Base-by-base conservation (phyloP, 2,888 invertebrate genomes). In the Scaptomyza polygonia region DNA sequence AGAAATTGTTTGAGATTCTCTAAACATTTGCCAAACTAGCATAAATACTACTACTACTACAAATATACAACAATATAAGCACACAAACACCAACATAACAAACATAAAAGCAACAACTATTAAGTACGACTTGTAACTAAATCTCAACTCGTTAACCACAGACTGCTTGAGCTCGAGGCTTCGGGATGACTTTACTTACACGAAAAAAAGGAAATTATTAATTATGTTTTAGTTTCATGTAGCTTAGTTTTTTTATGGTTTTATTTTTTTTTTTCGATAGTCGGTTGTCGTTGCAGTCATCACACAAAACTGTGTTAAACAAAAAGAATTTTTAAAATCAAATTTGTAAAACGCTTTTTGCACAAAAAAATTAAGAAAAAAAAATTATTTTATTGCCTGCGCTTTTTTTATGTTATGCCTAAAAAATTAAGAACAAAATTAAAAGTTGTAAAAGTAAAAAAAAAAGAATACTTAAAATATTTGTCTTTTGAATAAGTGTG, bases 1-100 rank as follows among this genome's bases (percentile, higher is more conserved):
- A 99, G 93, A 99, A 99, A 92, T 93, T 96, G 88, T 98, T 99
- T 93, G 95, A 98, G 92, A 98, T 99, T 92, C 94, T 98, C 91
- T 98, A 96, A 93, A 86, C 18, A 42, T 39, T 64, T 66, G 79
- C 82, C 86, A 82, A 82, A 75, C 9, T 62, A 59, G 56, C 40
- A 39, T 44, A 48, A 21, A 49, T n/a, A 25, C 1, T 7, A 48
- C n/a, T 43, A 21, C 34, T n/a, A 25, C 1, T 12, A 30, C 30
- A 53, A n/a, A 25, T 25, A 32, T 34, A 4, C 34, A 25, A 34
- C 18, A 16, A 16, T 9, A 18, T 7, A n/a, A 42, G 21, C 42
- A 40, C 42, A 40, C 12, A 14, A 25, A 36, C 11, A n/a, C n/a
- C n/a, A n/a, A n/a, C 21, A 49, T 16, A 36, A 14, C 7, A 36